Conservation (phyloP, 2,113 vertebrate species). For the Chelonoidis abingdonii region DNA sequence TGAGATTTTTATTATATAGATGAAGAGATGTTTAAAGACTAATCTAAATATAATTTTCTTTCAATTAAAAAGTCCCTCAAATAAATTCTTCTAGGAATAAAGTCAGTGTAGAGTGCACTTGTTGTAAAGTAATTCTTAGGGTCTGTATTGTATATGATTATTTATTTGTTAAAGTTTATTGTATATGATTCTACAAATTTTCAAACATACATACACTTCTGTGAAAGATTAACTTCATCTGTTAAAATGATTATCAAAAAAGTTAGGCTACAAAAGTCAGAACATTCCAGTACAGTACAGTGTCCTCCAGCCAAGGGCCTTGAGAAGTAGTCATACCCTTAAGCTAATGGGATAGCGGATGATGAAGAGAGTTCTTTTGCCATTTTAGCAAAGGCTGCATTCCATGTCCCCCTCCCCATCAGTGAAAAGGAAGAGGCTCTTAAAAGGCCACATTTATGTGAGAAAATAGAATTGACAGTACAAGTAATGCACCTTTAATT, state of each 20-base stretch:
- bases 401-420: neutral
- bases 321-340: neutral
- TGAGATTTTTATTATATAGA: neutral
- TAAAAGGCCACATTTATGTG: neutral
- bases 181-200: accelerated
- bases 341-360: neutral
- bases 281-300: neutral
- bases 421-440: neutral
- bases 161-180: neutral
- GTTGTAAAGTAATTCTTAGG: neutral
- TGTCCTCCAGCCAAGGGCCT: neutral
- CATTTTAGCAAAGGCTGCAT: neutral
- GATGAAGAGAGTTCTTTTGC: neutral
- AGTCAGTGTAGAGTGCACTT: neutral
- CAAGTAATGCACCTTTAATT: neutral
- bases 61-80: neutral
- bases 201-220: neutral
- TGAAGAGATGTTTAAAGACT: neutral
- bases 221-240: neutral
- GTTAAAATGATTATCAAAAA: neutral
- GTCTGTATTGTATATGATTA: accelerated
- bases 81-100: accelerated
- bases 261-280: neutral
- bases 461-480: neutral
- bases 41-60: neutral